phyloP scores from a whole-genome alignment of 2,888 invertebrate species.

The Deilephila elpenor region DNA sequence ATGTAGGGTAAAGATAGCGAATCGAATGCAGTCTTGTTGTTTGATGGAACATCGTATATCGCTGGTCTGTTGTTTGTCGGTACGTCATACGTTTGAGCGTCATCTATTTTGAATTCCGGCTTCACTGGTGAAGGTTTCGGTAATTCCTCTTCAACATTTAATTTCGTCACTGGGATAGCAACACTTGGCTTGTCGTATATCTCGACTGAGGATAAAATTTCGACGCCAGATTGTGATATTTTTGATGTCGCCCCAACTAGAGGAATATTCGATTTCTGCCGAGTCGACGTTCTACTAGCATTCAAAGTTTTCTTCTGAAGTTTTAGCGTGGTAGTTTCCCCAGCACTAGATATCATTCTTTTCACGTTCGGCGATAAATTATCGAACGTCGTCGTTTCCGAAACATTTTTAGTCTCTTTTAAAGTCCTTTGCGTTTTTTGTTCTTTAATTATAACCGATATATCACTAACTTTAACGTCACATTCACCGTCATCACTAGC shows the following conservation, averaged over 20 bases:
- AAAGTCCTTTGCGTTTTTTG: constrained; percentile 68
- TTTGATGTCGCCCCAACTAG: constrained; percentile 81
- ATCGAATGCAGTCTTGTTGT: constrained; percentile 76
- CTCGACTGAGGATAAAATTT: constrained; percentile 76
- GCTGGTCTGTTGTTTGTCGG: constrained; percentile 77
- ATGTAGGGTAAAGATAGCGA: constrained; percentile 77
- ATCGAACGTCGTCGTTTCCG: constrained; percentile 73
- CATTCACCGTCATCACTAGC: constrained; percentile 59
- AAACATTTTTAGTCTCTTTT: constrained; percentile 61
- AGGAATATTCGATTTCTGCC: constrained; percentile 77
- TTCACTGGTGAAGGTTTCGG: constrained; percentile 52
- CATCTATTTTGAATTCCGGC: constrained; percentile 70
- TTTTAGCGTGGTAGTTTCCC: constrained; percentile 72
- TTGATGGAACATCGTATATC: constrained; percentile 77
- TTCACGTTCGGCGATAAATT: constrained; percentile 86
- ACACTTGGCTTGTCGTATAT: constrained; percentile 75
- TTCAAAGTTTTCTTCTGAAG: constrained; percentile 72
- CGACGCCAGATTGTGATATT: constrained; percentile 79
- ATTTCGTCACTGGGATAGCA: constrained; percentile 56
- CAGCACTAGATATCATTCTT: constrained; percentile 85
- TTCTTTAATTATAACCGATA: constrained; percentile 54
- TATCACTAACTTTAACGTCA: constrained; percentile 66
- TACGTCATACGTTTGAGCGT: constrained; percentile 73
- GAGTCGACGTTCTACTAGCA: constrained; percentile 65
- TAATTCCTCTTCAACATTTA: constrained; percentile 57